Conservation (phyloP, 2,888 invertebrate species). For the Sesia bembeciformis region DNA sequence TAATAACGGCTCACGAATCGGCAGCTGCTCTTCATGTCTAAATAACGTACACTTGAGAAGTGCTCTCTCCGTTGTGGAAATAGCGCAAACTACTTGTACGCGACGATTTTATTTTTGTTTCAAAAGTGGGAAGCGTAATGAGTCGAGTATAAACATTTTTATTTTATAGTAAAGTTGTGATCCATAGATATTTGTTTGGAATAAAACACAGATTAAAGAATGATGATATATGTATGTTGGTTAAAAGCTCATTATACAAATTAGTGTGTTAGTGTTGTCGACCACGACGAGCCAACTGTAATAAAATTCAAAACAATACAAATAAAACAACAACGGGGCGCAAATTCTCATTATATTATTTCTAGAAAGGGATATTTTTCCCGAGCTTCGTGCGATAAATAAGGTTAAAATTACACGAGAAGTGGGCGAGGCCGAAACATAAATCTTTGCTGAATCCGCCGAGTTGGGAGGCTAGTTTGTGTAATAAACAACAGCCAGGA, state of each 20-base stretch:
- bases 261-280: no score
- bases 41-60: background rate
- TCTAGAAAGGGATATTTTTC: constrained; percentile 13
- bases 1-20: constrained; percentile 17
- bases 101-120: constrained; percentile 2
- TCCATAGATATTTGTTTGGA: no score
- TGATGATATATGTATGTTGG: no score
- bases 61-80: background rate
- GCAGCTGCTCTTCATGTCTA: background rate
- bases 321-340: no score
- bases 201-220: no score
- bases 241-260: no score
- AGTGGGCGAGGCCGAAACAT: constrained; percentile 26
- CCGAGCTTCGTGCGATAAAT: constrained; percentile 31
- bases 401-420: constrained; percentile 50
- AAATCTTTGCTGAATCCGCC: constrained; percentile 29
- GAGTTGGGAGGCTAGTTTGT: constrained; percentile 23
- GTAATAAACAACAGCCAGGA: constrained; percentile 18
- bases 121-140: background rate
- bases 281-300: no score
- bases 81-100: constrained; percentile 1
- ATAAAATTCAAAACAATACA: no score
- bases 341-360: background rate
- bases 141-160: no score
- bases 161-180: no score